Evolutionary conservation across 2,113 vertebrate genomes (phyloP).

Genomic region (Zosterops hypoxanthus): DNA sequence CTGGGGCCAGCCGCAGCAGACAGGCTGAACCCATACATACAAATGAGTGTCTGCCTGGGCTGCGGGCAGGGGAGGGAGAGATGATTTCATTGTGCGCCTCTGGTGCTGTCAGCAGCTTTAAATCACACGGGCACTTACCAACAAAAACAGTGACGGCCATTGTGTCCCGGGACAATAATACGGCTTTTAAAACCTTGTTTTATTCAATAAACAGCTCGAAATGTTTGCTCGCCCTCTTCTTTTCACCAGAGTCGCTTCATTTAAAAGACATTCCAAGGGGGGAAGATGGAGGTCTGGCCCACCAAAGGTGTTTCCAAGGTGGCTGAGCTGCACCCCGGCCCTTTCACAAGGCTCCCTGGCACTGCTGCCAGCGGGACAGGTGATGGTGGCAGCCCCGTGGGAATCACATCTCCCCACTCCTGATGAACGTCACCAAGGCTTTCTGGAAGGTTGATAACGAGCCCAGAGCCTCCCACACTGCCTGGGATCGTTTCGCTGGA

Average conservation of each 20-base stretch:
- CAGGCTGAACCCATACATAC: slow-evolving; percentile 81
- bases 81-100: slow-evolving; percentile 83
- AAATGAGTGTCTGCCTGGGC: slow-evolving; percentile 82
- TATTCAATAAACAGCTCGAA: slow-evolving; percentile 69
- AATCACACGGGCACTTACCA: slow-evolving; percentile 82
- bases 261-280: neutral
- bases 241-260: neutral
- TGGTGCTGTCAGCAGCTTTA: slow-evolving; percentile 90
- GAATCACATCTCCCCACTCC: neutral
- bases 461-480: neutral
- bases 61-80: slow-evolving; percentile 72
- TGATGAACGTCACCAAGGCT: neutral
- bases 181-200: slow-evolving; percentile 65
- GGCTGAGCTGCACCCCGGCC: neutral
- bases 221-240: slow-evolving; percentile 11
- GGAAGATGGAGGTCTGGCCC: neutral
- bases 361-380: neutral
- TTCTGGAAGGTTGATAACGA: neutral
- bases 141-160: slow-evolving; percentile 79
- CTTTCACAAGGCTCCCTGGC: neutral
- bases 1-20: slow-evolving; percentile 77
- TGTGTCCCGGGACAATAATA: slow-evolving; percentile 76
- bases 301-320: accelerated
- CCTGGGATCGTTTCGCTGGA: accelerated
- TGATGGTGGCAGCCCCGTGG: neutral